Conservation (phyloP, 2,888 invertebrate genomes). For the Cryptocheilus praepositus region DNA sequence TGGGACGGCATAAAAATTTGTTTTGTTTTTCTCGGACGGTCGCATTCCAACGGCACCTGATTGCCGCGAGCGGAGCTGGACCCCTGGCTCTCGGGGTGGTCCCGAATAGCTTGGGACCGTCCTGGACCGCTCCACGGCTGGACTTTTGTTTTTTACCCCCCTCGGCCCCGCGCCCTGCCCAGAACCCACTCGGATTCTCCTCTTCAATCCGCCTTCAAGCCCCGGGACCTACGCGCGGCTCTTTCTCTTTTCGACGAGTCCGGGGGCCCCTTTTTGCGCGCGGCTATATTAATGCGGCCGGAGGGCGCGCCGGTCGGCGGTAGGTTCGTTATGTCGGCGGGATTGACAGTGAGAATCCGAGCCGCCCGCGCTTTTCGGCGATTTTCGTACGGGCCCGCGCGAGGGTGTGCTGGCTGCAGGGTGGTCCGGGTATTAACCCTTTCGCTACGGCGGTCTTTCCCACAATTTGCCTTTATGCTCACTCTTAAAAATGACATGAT, state of each 20-base stretch:
- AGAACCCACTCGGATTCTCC: slow-evolving; percentile 15
- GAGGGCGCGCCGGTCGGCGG: background rate
- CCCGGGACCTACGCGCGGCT: background rate
- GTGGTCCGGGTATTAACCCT: no score
- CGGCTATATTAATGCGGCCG: background rate
- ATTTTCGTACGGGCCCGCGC: slow-evolving; percentile 10
- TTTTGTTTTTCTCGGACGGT: slow-evolving; percentile 68
- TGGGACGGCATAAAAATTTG: slow-evolving; percentile 68
- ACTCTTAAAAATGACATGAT: no score
- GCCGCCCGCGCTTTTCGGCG: slow-evolving; percentile 10
- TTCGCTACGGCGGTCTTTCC: no score
- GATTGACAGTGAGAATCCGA: slow-evolving; percentile 22
- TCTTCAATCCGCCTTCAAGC: background rate
- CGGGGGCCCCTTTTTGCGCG: no score
- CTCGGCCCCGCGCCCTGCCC: slow-evolving; percentile 32
- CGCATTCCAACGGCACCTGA: slow-evolving; percentile 71
- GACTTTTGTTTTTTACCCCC: slow-evolving; percentile 57
- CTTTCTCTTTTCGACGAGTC: background rate
- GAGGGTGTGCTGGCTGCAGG: no score
- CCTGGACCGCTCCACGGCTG: slow-evolving; percentile 56
- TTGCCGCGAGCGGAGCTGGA: slow-evolving; percentile 63
- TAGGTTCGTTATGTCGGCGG: slow-evolving; percentile 31
- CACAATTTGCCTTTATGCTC: no score
- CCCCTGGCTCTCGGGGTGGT: slow-evolving; percentile 67
- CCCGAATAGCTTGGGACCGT: slow-evolving; percentile 69